These are phyloP conservation scores for Mormyrus hasselquistii DNA, from an alignment of 2,797 vertebrate genomes.

Conservation along the genomic window DNA sequence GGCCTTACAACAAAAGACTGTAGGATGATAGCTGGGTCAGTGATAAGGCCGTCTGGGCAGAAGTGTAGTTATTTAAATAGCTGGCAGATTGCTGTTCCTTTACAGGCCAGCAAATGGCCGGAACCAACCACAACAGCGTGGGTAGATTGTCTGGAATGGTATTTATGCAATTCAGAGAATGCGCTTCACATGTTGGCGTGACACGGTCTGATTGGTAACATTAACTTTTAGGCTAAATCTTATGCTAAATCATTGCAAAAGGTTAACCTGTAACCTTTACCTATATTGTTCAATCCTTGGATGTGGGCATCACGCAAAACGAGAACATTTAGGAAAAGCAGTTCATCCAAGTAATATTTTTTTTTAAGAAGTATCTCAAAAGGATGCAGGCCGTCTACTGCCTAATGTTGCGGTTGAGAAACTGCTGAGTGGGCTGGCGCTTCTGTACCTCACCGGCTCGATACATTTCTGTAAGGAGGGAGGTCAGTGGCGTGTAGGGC, in stretches of 20 bases:
- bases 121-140: not conserved
- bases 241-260: not conserved
- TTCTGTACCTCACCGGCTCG: not conserved
- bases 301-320: not conserved
- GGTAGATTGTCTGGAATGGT: not conserved
- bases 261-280: not conserved
- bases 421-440: not conserved
- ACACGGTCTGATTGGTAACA: not conserved
- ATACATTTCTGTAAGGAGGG: not conserved
- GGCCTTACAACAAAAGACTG: not conserved
- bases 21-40: not conserved
- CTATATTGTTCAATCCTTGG: not conserved
- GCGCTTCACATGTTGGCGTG: not conserved
- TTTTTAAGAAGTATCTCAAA: not conserved
- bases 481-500: conserved; percentile 15
- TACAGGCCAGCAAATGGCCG: not conserved
- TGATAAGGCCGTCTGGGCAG: not conserved
- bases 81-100: not conserved
- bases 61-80: not conserved
- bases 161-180: not conserved
- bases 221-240: not conserved
- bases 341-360: not conserved
- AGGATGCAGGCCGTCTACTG: not conserved
- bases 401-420: not conserved
- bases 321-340: not conserved